Evolutionary conservation across 2,888 invertebrate species (phyloP), one percentile per base, ranked within the genome.

Genomic region (Epistrophella euchroma): DNA sequence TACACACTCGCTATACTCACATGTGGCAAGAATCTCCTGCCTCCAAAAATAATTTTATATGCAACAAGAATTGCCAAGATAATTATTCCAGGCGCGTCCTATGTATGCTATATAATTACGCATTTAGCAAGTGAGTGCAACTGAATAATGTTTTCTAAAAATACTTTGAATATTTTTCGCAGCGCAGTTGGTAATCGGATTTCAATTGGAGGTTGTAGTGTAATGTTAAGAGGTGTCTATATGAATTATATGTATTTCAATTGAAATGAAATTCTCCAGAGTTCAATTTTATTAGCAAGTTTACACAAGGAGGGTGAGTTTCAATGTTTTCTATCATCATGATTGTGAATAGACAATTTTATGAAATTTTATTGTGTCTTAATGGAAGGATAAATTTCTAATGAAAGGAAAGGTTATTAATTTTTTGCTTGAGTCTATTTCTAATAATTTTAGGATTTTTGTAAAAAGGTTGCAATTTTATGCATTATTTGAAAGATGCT

Each of bases 61-160:
- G 25, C 32, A 28, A 11, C 25, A 45, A 64, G 28, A 62, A 66
- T 1, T 19, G 70, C 71, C 32, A 62, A 75, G 75, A 66, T 71
- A 66, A 82, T 72, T 71, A 77, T 74, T 50, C 73, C 64, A 71
- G 62, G 25, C 76, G 81, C 70, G 71, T 52, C 43, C 40, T 64
- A 52, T 64, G 68, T 45, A 37, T 47, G 45, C 50, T 37, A 50
- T 77, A 73, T 82, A 86, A 86, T 86, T 82, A 86, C 64, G 77
- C 74, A 78, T 86, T 86, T 86, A 86, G 82, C 86, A 82, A 86
- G 81, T 86, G 86, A 71, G 86, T 82, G 82, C 86, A 82, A 86
- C 66, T 77, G 82, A 73, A 68, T 40, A 70, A 68, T 37, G 4
- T 64, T 47, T 60, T 86, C 81, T 81, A 86, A 77, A 86, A 81